phyloP scores from a whole-genome alignment of 2,888 invertebrate genomes.

The Callyntrura sp. region DNA sequence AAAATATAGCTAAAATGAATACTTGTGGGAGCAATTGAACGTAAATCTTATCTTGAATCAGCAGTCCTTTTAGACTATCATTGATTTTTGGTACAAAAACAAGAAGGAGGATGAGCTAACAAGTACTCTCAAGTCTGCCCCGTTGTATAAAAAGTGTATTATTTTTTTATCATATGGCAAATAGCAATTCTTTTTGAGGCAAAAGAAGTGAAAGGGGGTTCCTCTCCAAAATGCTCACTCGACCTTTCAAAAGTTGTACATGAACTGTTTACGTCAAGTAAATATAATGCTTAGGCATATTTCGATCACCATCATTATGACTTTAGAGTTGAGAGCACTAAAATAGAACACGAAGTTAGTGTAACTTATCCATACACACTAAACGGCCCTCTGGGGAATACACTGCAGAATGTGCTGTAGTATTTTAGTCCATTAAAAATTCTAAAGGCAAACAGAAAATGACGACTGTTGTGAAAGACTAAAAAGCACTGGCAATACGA shows the following conservation, averaged over 20 bases:
- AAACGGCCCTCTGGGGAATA: constrained; percentile 50
- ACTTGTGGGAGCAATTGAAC: too few relatives aligned
- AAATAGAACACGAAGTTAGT: background rate
- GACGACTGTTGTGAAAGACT: background rate
- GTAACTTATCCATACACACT: background rate
- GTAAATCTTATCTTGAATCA: too few relatives aligned
- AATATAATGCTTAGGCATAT: too few relatives aligned
- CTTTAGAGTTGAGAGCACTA: background rate
- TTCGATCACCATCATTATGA: background rate
- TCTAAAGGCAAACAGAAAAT: background rate
- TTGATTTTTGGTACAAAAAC: too few relatives aligned
- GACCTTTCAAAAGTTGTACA: background rate
- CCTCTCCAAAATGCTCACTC: background rate
- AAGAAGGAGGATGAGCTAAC: too few relatives aligned
- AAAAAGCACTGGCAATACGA: background rate
- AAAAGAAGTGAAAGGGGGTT: background rate
- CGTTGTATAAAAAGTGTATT: too few relatives aligned
- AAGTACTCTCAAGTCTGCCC: too few relatives aligned
- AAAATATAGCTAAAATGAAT: too few relatives aligned
- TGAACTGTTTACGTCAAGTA: background rate
- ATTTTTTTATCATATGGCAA: too few relatives aligned
- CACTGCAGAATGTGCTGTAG: background rate
- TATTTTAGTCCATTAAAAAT: constrained; percentile 18
- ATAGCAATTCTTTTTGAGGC: background rate
- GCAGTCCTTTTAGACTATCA: too few relatives aligned